These are phyloP conservation scores for Malurus melanocephalus DNA, from an alignment of 2,113 vertebrate species.

Conservation along the genomic window DNA sequence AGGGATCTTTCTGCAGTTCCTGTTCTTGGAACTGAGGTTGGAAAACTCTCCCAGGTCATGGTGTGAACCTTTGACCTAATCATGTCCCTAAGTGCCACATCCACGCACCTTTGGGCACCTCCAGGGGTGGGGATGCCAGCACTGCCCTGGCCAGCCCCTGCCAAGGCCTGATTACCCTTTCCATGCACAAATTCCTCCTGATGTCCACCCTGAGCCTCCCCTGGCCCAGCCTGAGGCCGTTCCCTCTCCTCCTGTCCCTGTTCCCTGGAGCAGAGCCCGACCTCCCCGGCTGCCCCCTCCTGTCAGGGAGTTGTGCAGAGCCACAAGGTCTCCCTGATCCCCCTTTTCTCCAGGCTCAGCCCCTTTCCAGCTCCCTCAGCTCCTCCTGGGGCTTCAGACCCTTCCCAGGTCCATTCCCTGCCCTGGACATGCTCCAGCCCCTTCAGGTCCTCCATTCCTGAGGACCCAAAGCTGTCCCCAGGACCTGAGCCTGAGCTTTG, in stretches of 20 bases:
- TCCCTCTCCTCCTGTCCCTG: not conserved
- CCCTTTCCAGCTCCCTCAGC: not conserved
- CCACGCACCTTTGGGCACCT: fast-evolving
- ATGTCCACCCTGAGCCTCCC: not conserved
- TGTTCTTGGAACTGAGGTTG: not conserved
- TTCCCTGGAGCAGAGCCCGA: not conserved
- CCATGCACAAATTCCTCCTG: not conserved
- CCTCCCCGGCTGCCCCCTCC: not conserved
- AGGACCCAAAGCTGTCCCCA: not conserved
- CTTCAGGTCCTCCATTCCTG: not conserved
- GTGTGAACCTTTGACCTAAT: no score
- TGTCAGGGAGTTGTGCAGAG: not conserved
- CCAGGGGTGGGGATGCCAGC: not conserved
- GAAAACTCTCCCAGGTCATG: not conserved
- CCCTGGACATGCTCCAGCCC: fast-evolving
- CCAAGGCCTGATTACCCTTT: not conserved
- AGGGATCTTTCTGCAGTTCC: not conserved
- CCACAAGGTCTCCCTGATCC: not conserved
- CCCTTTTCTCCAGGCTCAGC: not conserved
- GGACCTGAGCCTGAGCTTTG: not conserved
- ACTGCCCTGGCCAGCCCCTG: not conserved
- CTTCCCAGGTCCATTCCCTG: not conserved
- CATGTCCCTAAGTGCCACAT: fast-evolving
- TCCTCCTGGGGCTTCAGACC: fast-evolving
- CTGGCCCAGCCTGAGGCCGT: not conserved